phyloP scores from a whole-genome alignment of 2,888 invertebrate species.

The Drosophila testacea region DNA sequence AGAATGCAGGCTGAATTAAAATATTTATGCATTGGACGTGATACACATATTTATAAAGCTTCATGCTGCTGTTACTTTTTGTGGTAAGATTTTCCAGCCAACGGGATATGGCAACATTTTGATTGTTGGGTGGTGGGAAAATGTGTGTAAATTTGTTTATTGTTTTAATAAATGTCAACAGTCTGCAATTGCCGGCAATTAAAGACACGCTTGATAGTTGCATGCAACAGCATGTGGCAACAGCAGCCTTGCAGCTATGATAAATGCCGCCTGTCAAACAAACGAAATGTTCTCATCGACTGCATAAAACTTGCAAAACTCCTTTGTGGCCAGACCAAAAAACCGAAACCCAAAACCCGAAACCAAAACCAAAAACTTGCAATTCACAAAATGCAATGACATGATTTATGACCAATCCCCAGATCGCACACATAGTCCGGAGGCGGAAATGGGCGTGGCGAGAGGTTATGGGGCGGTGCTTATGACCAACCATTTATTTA shows the following conservation, averaged over 20 bases:
- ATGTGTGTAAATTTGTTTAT: conserved; percentile 66
- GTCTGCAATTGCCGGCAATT: conserved; percentile 62
- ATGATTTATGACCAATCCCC: conserved; percentile 64
- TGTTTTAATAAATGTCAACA: conserved; percentile 80
- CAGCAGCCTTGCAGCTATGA: conserved; percentile 42
- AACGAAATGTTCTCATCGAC: conserved; percentile 43
- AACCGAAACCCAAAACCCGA: conserved; percentile 11
- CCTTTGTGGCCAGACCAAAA: conserved; percentile 40
- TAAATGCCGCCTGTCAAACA: conserved; percentile 65
- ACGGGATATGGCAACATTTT: conserved; percentile 23
- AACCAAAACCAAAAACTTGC: conserved; percentile 37
- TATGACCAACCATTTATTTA: conserved; percentile 70
- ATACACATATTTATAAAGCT: conserved; percentile 56
- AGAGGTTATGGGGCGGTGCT: conserved; percentile 38
- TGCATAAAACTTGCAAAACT: conserved; percentile 44
- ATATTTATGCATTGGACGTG: conserved; percentile 76
- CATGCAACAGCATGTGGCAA: conserved; percentile 29
- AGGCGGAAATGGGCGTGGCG: conserved; percentile 2
- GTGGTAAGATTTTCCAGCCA: conserved; percentile 27
- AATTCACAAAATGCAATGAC: conserved; percentile 67
- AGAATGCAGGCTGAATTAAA: conserved; percentile 68
- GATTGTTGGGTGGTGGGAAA: conserved; percentile 8
- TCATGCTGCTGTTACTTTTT: conserved; percentile 22
- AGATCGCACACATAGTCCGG: conserved; percentile 13
- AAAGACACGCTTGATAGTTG: conserved; percentile 48